phyloP scores from a whole-genome alignment of 2,888 invertebrate genomes.

The Miltochrista miniata region DNA sequence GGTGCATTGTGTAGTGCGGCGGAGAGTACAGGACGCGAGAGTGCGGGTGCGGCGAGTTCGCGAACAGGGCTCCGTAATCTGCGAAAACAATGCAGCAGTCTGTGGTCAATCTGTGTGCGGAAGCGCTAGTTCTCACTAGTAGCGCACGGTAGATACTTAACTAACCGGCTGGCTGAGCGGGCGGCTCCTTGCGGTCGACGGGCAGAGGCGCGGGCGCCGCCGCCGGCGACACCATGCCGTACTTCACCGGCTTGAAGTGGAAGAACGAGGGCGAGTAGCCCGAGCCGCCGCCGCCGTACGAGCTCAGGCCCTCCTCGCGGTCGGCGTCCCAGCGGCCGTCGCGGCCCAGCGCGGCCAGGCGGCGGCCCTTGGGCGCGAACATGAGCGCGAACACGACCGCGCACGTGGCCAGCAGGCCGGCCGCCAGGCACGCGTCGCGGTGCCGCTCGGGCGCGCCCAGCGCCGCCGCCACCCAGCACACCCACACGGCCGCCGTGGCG shows the following conservation, averaged over 20 bases:
- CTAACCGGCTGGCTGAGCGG: slow-evolving; percentile 83
- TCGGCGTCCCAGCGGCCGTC: slow-evolving; percentile 93
- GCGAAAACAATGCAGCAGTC: slow-evolving; percentile 66
- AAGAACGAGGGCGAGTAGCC: slow-evolving; percentile 96
- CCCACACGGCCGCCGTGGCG: slow-evolving; percentile 93
- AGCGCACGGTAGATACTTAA: slow-evolving; percentile 81
- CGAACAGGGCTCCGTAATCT: slow-evolving; percentile 78
- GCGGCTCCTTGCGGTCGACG: slow-evolving; percentile 81
- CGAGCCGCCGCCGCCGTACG: slow-evolving; percentile 89
- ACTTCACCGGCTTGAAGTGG: slow-evolving; percentile 95
- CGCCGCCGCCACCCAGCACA: slow-evolving; percentile 93
- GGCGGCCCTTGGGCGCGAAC: slow-evolving; percentile 97
- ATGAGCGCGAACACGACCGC: slow-evolving; percentile 94
- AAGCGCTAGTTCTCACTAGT: slow-evolving; percentile 77
- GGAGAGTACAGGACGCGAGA: slow-evolving; percentile 76
- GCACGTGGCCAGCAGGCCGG: slow-evolving; percentile 93
- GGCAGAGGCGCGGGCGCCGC: slow-evolving; percentile 67
- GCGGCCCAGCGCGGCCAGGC: slow-evolving; percentile 95
- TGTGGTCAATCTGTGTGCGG: slow-evolving; percentile 62
- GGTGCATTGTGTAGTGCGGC: slow-evolving; percentile 80
- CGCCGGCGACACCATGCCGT: slow-evolving; percentile 86
- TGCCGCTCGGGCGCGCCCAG: slow-evolving; percentile 90
- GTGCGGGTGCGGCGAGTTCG: slow-evolving; percentile 73
- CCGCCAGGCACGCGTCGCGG: slow-evolving; percentile 94
- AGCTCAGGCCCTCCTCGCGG: slow-evolving; percentile 92